A percentile compares a stretch with the other conserved stretches of the same genome.
phyloP scores from a whole-genome alignment of 2,888 invertebrate genomes.

The Rhagonycha fulva region DNA sequence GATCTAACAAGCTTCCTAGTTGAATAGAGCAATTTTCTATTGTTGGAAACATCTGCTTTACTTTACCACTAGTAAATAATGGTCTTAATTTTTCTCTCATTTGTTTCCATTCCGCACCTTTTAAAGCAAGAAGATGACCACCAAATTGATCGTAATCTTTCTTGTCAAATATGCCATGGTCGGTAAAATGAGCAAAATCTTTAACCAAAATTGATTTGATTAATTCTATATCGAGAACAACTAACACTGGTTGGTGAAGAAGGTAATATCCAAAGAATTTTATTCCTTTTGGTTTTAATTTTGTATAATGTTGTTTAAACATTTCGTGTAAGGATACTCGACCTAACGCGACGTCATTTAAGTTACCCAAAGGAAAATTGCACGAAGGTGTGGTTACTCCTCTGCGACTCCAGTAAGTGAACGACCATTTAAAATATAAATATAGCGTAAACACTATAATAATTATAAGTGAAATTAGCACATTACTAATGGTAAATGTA shows the following conservation, averaged over 20 bases:
- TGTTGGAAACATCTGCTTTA: neutral
- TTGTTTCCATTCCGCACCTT: neutral
- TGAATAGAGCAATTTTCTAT: neutral
- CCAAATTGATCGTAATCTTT: neutral
- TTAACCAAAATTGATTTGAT: neutral
- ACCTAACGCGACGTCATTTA: no score
- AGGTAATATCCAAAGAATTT: neutral
- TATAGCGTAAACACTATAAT: no score
- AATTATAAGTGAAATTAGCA: no score
- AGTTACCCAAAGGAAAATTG: no score
- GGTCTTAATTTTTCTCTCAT: neutral
- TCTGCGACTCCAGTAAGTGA: no score
- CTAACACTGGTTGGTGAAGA: neutral
- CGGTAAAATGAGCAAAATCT: neutral
- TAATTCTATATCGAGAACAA: neutral
- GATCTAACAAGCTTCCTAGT: slow-evolving; percentile 23
- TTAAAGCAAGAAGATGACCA: neutral
- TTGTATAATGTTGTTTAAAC: no score
- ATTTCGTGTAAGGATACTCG: no score
- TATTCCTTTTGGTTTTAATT: no score
- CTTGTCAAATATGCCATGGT: neutral
- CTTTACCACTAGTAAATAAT: neutral
- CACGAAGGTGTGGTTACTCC: no score
- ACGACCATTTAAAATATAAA: no score
- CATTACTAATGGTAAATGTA: no score